Evolutionary conservation across 2,888 invertebrate species (phyloP).

Genomic region (Platynereis dumerilii): DNA sequence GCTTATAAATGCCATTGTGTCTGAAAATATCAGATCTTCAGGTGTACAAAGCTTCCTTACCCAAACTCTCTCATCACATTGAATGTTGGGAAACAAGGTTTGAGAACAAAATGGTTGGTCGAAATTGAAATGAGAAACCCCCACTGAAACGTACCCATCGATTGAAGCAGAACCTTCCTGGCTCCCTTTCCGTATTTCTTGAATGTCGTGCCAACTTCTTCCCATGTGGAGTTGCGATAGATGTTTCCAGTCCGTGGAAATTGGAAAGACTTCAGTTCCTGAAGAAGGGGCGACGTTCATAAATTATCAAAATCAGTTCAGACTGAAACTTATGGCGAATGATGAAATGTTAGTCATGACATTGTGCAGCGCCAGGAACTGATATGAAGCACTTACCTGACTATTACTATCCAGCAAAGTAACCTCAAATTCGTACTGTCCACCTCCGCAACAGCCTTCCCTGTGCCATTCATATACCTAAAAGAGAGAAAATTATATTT

Average conservation of each 20-base stretch:
- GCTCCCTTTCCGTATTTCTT: constrained; percentile 45
- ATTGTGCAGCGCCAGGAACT: too few relatives aligned
- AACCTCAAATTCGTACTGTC: constrained; percentile 42
- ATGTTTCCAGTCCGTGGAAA: constrained; percentile 42
- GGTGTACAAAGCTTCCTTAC: too few relatives aligned
- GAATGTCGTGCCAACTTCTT: constrained; percentile 38
- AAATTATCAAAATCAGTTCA: not conserved
- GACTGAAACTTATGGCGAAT: too few relatives aligned
- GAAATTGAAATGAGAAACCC: too few relatives aligned
- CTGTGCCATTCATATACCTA: constrained; percentile 48
- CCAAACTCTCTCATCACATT: too few relatives aligned
- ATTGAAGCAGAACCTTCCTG: constrained; percentile 40
- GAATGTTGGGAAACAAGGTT: too few relatives aligned
- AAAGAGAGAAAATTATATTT: too few relatives aligned
- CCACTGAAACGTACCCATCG: too few relatives aligned
- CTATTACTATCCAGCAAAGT: constrained; percentile 38
- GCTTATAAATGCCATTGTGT: not conserved
- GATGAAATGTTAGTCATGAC: too few relatives aligned
- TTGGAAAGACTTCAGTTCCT: constrained; percentile 38
- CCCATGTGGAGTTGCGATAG: constrained; percentile 43
- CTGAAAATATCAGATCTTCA: too few relatives aligned
- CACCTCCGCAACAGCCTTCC: constrained; percentile 46
- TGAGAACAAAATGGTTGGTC: too few relatives aligned
- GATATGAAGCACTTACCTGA: constrained; percentile 36
- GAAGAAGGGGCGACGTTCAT: constrained; percentile 1